Evolutionary conservation across 2,113 vertebrate species (phyloP).

Genomic region (Calyptommatus sinebrachiatus): DNA sequence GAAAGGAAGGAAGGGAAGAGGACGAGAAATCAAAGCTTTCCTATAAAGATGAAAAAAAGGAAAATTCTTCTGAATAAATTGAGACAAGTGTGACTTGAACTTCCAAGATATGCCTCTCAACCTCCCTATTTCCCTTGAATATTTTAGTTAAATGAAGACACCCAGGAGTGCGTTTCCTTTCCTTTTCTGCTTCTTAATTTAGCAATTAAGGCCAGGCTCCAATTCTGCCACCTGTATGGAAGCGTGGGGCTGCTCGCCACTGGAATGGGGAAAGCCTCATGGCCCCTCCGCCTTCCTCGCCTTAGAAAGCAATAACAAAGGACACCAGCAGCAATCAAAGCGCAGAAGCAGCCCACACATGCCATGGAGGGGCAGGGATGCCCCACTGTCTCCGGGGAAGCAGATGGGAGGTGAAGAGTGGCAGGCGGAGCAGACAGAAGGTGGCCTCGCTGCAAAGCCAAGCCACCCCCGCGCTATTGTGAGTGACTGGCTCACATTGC

Average conservation of each 20-base stretch:
- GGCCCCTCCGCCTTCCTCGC: background rate
- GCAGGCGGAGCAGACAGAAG: background rate
- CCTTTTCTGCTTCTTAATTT: background rate
- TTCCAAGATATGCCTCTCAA: background rate
- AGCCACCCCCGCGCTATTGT: slow-evolving; percentile 7
- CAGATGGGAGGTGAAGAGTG: slow-evolving; percentile 22
- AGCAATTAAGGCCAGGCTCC: background rate
- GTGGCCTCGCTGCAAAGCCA: background rate
- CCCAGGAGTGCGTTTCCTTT: no score
- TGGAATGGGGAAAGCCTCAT: background rate
- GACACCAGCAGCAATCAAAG: background rate
- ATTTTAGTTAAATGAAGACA: background rate
- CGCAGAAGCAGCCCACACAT: background rate
- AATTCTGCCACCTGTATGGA: background rate
- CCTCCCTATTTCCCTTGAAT: background rate
- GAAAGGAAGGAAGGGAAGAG: no score
- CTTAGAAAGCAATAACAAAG: background rate
- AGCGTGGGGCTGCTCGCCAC: background rate
- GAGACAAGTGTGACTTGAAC: no score
- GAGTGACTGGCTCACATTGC: background rate
- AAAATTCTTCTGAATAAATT: no score
- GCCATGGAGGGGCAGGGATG: background rate
- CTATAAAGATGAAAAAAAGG: no score
- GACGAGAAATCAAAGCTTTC: no score
- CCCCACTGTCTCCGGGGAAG: background rate